Conservation (phyloP, 2,113 vertebrate genomes). For the Rhabdomys dilectus region DNA sequence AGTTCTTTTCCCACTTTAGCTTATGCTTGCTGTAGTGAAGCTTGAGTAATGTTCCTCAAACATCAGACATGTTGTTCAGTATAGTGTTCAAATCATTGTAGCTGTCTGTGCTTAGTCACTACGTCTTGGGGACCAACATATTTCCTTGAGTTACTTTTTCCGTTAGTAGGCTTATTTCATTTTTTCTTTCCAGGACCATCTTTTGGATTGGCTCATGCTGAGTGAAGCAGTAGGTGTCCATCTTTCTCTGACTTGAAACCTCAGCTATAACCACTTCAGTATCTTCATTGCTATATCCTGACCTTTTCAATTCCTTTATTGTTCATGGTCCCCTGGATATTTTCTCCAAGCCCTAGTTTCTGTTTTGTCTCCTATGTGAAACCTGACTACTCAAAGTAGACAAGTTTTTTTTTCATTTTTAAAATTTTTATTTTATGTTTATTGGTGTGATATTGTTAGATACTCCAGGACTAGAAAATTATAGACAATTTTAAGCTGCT, state of each 20-base stretch:
- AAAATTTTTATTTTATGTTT: too few species aligned
- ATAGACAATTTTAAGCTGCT: too few species aligned
- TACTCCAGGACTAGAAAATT: too few species aligned
- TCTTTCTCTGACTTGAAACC: background rate
- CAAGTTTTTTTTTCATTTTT: background rate
- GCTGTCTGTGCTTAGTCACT: background rate
- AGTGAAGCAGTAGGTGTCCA: background rate
- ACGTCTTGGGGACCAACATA: background rate
- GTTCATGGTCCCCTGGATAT: fast-evolving
- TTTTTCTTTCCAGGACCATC: background rate
- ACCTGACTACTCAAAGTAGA: background rate
- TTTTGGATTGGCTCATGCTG: background rate
- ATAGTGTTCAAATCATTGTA: background rate
- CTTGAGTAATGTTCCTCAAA: background rate
- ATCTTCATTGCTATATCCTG: background rate
- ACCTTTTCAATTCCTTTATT: background rate
- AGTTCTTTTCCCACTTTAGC: background rate
- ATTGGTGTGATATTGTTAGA: too few species aligned
- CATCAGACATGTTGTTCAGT: background rate
- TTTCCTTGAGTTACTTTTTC: background rate
- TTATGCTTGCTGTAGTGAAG: background rate
- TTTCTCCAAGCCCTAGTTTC: background rate
- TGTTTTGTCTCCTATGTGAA: background rate
- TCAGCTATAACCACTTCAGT: background rate
- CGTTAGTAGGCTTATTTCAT: background rate